Evolutionary conservation across 2,888 invertebrate species (phyloP).

Genomic region (Zygothrica quintamaculata): DNA sequence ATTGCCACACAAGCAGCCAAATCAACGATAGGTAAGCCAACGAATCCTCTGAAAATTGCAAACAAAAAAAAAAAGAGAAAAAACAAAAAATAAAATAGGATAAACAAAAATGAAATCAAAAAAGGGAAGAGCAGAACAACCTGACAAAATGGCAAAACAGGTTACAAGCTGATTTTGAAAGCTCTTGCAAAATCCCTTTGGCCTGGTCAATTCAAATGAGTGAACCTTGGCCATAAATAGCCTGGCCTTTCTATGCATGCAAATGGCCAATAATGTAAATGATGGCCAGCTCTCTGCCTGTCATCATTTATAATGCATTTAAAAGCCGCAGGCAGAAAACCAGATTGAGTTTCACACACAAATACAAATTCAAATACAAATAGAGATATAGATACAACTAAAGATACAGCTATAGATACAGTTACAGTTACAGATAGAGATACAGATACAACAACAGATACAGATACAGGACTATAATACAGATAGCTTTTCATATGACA

Average conservation of each 20-base stretch:
- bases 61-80: constrained; percentile 1
- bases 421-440: constrained; percentile 3
- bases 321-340: constrained; percentile 42
- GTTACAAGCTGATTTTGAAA: neutral
- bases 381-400: constrained; percentile 25
- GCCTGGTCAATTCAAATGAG: neutral
- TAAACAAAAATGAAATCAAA: too few relatives aligned
- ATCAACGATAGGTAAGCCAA: constrained; percentile 2
- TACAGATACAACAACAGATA: constrained; percentile 6
- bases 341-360: constrained; percentile 1
- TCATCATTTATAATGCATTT: constrained; percentile 70
- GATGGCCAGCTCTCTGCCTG: constrained; percentile 29
- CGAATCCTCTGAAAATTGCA: constrained; percentile 6
- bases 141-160: constrained; percentile 9
- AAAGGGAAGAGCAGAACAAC: constrained; percentile 1
- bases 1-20: constrained; percentile 51
- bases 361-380: constrained; percentile 12
- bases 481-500: constrained; percentile 33
- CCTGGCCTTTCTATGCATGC: constrained; percentile 46
- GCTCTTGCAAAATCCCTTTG: neutral
- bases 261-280: constrained; percentile 55
- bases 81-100: constrained; percentile 26
- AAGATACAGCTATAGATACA: constrained; percentile 5
- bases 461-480: constrained; percentile 7
- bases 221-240: constrained; percentile 50